Evolutionary conservation across 2,888 invertebrate species (phyloP), one percentile per base, ranked within the genome.

Genomic region (Rutpela maculata): DNA sequence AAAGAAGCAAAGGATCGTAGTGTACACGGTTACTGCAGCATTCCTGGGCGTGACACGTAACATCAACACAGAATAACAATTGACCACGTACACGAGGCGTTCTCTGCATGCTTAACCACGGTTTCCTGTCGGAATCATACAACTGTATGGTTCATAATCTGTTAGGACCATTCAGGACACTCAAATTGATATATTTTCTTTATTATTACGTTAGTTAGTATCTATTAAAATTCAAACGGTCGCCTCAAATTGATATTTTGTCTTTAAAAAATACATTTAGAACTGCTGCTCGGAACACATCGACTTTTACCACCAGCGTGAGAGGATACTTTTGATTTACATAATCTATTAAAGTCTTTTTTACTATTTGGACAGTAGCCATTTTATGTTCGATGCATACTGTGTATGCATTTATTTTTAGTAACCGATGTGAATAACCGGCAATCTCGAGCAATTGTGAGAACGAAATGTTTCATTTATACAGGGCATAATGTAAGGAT

Each of bases 11-110:
- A 78, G 75, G 72, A 78, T 74, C 77, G 75, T 77, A 76, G 72
- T 74, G 77, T 78, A 80, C 73, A 79, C 76, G 78, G 75, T 76
- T 67, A 77, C 73, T 79, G 77, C 84, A 83, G 85, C 88, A 89
- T 89, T 89, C 88, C 87, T 88, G 86, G 87, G 89, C 88, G 88
- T 89, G 88, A 88, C 88, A 87, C 85, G 85, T 86, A 85, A 84
- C 85, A 86, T 86, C 86, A 86, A 85, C 87, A 87, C 86, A 83
- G 87, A 87, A 87, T 87, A 87, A 88, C 88, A 89, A 89, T 89
- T 87, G 88, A 83, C 87, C 88, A 89, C 89, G 88, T 88, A 88
- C 87, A 81, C 81, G 83, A 83, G 82, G 83, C 86, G 84, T 85
- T 84, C 86, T 87, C 80, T 88, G 88, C 87, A 88, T 88, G 86